Evolutionary conservation across 2,797 vertebrate species (phyloP), one percentile per base, ranked within the genome.

Genomic region (Erethizon dorsatum): DNA sequence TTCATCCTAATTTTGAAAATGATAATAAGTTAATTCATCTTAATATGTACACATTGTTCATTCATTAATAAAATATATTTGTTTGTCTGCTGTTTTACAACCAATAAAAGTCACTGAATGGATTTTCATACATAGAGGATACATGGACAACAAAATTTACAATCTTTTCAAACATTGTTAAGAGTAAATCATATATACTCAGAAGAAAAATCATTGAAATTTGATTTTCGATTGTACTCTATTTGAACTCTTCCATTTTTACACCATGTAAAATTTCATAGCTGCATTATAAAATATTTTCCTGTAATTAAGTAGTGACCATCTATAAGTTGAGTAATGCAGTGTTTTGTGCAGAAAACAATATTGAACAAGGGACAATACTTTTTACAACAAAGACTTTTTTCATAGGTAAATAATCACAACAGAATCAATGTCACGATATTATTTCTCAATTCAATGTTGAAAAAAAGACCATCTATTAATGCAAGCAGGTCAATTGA

Each of bases 31-130:
- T 45, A 75, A 1, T 1, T 37, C 87, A 54, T 83, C 71, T 94
- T 92, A 24, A 95, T 91, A 26, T 94, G 33, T 85, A 84, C 65
- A 96, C 93, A 95, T 97, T 96, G 91, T 96, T 85, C 87, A 97
- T 97, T 11, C 50, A 56, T 94, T 94, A 80, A 94, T 98, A 95
- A 50, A 86, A n/a, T 47, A 13, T 90, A 50, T 95, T 94, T 97
- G 56, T 78, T 94, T 97, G 65, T 75, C 92, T 33, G 96, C 91
- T 90, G 54, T 73, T 86, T 18, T 82, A 59, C 92, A 95, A 96
- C 52, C 0, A 0, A 0, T 61, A 92, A 96, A 97, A 97, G 77
- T 97, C 86, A 12, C 41, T 90, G 77, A 85, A 75, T 78, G 52
- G 93, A 94, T 96, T 97, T 96, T 95, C 78, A 88, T 96, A 88